Evolutionary conservation across 2,888 invertebrate genomes (phyloP).

Genomic region (Eupithecia tripunctaria): DNA sequence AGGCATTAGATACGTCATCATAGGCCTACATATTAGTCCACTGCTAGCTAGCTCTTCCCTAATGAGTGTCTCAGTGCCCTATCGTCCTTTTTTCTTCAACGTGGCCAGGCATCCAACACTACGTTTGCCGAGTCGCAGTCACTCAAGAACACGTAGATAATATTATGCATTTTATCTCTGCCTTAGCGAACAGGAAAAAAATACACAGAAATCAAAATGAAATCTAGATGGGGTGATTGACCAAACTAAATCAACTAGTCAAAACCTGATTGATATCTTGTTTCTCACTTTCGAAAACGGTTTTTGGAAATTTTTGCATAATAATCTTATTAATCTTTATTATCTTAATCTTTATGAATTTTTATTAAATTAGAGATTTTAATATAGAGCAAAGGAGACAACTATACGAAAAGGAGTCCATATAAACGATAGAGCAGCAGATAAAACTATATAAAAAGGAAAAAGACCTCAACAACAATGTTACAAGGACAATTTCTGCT

Average conservation of each 20-base stretch:
- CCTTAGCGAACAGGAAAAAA: background rate
- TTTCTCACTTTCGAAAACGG: slow-evolving; percentile 1
- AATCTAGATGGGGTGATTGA: background rate
- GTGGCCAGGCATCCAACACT: no score
- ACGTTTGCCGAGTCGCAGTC: no score
- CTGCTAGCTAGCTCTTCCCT: no score
- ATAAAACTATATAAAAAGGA: background rate
- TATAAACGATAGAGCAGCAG: background rate
- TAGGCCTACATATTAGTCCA: no score
- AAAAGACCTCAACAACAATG: background rate
- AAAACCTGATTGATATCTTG: background rate
- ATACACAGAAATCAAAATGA: background rate
- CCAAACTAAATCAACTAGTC: background rate
- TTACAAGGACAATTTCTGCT: background rate
- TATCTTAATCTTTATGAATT: background rate
- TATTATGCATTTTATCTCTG: background rate
- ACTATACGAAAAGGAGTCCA: no score
- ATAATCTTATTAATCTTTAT: background rate
- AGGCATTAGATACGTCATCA: background rate
- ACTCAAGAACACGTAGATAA: no score
- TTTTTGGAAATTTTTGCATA: background rate
- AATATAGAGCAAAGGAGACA: background rate
- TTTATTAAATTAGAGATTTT: background rate
- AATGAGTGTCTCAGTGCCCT: no score
- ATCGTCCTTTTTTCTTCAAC: no score